Conservation (phyloP, 2,113 vertebrate species). For the Collichthys lucidus region DNA sequence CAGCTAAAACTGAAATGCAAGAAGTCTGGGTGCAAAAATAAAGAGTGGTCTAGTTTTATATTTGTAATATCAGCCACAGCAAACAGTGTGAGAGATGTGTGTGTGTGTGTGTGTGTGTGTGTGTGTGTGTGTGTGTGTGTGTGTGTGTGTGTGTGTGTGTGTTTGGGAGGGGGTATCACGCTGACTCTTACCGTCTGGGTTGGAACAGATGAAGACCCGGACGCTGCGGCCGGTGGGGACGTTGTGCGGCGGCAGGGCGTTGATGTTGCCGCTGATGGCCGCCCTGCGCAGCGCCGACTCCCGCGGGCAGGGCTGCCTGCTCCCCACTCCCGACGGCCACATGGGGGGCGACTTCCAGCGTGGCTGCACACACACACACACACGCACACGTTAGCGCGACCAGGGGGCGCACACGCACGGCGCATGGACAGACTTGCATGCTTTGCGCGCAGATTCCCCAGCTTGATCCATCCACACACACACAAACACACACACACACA, state of each 20-base stretch:
- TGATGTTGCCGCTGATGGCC: constrained; percentile 91
- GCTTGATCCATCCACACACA: constrained; percentile 34
- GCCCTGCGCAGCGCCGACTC: constrained; percentile 93
- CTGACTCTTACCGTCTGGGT: constrained; percentile 90
- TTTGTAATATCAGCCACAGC: background rate
- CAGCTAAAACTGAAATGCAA: background rate
- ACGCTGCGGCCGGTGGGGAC: constrained; percentile 92
- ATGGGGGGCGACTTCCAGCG: constrained; percentile 87
- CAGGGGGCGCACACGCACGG: constrained; percentile 38
- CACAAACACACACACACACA: constrained; percentile 29
- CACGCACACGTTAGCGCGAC: constrained; percentile 41
- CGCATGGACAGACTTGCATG: constrained; percentile 45
- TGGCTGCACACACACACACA: constrained; percentile 68
- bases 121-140: no score
- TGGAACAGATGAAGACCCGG: constrained; percentile 94
- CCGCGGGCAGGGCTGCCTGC: constrained; percentile 89
- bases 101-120: no score
- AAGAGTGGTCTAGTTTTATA: background rate
- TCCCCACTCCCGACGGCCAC: constrained; percentile 92
- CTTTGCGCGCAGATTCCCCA: constrained; percentile 49
- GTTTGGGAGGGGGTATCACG: background rate
- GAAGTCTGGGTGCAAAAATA: background rate
- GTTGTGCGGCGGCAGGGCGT: constrained; percentile 89
- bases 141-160: fast-evolving
- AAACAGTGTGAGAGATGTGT: background rate